Base-by-base conservation (phyloP, 2,888 invertebrate genomes). In the Cryptosula pallasiana region DNA sequence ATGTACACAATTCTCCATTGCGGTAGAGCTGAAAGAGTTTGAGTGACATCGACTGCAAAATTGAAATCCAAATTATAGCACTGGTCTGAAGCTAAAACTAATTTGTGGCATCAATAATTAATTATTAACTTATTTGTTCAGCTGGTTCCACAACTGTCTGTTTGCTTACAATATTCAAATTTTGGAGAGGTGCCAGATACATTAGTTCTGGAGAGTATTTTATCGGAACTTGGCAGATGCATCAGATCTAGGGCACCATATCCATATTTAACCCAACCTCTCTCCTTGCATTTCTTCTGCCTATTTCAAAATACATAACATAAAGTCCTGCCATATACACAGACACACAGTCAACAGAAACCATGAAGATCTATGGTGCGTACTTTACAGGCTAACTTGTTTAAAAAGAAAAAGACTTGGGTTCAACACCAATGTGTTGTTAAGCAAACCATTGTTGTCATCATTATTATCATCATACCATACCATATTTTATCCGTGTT, bases 1-100 rank as follows among this genome's bases (percentile, higher is more conserved):
- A 82, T 75, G 71, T 75, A 82, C 9, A 81, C 75, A 72, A 78
- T 75, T 69, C 81, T 81, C 82, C 82, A 82, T 71, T 79, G 80
- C 73, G 80, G 80, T 54, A 81, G 74, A 13, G 80, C 77, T 5
- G 77, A 73, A 29, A 82, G 73, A 63, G 78, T 75, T 20, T 45
- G 9, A 20, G 45, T 45, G 45, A 45, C 45, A 13, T 45, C 45
- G 20, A 45, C 45, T 45, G 45, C 20, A 45, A 45, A n/a, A n/a
- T n/a, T n/a, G n/a, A n/a, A n/a, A n/a, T n/a, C n/a, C n/a, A n/a
- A n/a, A n/a, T n/a, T n/a, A n/a, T n/a, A n/a, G n/a, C n/a, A n/a
- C n/a, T n/a, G n/a, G n/a, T n/a, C n/a, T n/a, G n/a, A n/a, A n/a
- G n/a, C n/a, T n/a, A n/a, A n/a, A n/a, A n/a, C n/a, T n/a, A n/a